phyloP scores from a whole-genome alignment of 2,113 vertebrate species.

The Melozone crissalis region DNA sequence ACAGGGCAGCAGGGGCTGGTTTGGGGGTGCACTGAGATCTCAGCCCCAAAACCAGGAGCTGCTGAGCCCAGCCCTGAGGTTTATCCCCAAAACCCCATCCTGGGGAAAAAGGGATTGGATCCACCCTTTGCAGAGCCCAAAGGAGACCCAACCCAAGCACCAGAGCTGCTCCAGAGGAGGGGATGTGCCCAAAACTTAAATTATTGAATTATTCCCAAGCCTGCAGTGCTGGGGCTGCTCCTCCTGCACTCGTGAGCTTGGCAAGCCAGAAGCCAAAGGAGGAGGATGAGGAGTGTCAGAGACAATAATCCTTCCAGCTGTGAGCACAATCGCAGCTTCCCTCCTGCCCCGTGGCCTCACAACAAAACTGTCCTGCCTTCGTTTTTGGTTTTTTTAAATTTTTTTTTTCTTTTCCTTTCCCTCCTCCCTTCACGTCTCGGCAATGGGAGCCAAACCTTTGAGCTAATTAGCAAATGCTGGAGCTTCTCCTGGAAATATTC shows the following conservation, averaged over 20 bases:
- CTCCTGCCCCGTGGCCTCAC: constrained; percentile 27
- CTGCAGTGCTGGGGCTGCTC: background rate
- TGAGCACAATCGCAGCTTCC: background rate
- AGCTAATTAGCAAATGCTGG: constrained; percentile 16
- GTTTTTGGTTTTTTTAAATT: background rate
- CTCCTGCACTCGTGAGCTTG: background rate
- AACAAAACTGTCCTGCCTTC: background rate
- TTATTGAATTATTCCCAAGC: background rate
- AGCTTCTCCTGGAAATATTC: constrained; percentile 31
- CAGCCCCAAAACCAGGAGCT: too few species aligned
- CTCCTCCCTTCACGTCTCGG: background rate
- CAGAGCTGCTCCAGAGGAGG: background rate
- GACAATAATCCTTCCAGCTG: constrained; percentile 31
- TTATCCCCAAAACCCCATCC: background rate
- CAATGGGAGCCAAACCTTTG: constrained; percentile 44
- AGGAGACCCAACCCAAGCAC: background rate
- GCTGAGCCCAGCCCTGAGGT: background rate
- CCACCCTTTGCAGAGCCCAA: background rate
- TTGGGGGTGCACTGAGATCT: too few species aligned
- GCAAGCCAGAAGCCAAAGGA: background rate
- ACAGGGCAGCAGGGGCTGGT: too few species aligned
- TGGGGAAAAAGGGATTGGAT: accelerated
- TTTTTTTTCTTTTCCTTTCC: too few species aligned
- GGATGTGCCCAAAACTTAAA: background rate
- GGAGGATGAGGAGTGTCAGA: constrained; percentile 14